Conservation (phyloP, 2,797 vertebrate genomes). For the Novumbra hubbsi region DNA sequence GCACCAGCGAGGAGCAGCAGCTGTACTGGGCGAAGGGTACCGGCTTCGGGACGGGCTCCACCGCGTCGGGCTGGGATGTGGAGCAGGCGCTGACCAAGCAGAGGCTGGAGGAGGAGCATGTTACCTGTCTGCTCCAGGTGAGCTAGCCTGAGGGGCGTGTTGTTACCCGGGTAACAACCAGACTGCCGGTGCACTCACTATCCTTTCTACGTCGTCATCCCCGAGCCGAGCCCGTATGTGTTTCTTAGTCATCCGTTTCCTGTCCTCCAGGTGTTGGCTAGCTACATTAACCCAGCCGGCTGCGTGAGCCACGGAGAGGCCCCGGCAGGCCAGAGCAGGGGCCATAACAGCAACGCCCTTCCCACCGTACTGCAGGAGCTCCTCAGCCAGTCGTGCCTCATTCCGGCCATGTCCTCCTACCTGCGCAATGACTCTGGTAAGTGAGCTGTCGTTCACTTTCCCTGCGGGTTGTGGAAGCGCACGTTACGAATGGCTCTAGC, state of each 20-base stretch:
- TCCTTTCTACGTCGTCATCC: neutral
- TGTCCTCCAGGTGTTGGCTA: conserved; percentile 87
- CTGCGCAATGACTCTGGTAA: conserved; percentile 96
- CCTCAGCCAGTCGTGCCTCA: conserved; percentile 95
- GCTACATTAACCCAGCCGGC: conserved; percentile 95
- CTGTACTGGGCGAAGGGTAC: conserved; percentile 99
- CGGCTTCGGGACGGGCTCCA: conserved; percentile 98
- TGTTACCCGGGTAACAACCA: neutral
- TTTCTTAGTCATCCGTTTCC: neutral
- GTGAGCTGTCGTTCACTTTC: neutral
- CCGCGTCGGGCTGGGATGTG: conserved; percentile 98
- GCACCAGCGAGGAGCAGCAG: conserved; percentile 93
- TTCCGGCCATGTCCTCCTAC: conserved; percentile 98
- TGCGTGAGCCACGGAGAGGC: conserved; percentile 78
- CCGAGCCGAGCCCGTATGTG: neutral
- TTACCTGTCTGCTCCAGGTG: conserved; percentile 97
- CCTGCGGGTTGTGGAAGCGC: neutral
- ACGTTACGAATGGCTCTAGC: neutral
- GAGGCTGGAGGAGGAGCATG: conserved; percentile 94
- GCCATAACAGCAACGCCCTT: conserved; percentile 88
- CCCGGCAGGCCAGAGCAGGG: conserved; percentile 76
- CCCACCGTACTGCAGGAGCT: conserved; percentile 91
- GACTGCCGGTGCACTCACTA: neutral
- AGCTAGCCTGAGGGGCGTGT: neutral
- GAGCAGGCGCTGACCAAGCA: conserved; percentile 98